A percentile compares a stretch with the other conserved stretches of the same genome.
Evolutionary conservation across 2,113 vertebrate species (phyloP).

Genomic region (Seriola dumerili): DNA sequence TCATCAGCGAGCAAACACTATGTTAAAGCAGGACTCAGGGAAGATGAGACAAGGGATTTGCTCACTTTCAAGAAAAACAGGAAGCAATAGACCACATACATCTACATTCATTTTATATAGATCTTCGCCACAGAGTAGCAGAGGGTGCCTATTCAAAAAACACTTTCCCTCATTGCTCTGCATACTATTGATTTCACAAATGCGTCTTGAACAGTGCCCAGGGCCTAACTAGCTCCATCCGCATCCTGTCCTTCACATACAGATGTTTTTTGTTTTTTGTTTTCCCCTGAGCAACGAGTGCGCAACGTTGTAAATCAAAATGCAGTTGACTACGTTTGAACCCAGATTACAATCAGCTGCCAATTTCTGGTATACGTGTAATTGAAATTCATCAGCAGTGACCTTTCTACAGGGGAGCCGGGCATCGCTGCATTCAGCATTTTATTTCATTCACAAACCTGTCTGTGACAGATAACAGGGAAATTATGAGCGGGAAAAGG

Average conservation of each 20-base stretch:
- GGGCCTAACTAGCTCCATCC: slow-evolving; percentile 7
- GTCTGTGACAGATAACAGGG: slow-evolving; percentile 50
- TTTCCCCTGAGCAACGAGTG: neutral
- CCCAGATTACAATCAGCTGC: slow-evolving; percentile 45
- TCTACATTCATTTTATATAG: neutral
- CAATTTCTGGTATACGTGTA: slow-evolving; percentile 22
- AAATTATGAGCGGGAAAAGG: slow-evolving; percentile 16
- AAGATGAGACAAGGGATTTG: neutral
- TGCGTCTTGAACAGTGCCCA: neutral
- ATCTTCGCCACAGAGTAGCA: neutral
- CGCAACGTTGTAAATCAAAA: slow-evolving; percentile 51
- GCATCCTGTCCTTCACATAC: slow-evolving; percentile 7
- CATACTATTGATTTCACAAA: slow-evolving; percentile 28
- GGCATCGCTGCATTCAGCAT: neutral
- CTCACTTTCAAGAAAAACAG: slow-evolving; percentile 42
- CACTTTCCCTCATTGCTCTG: slow-evolving; percentile 3
- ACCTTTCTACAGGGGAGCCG: slow-evolving; percentile 46
- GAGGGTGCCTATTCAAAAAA: neutral
- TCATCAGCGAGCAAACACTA: slow-evolving; percentile 56
- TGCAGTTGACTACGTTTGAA: slow-evolving; percentile 30
- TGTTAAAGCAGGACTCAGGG: neutral
- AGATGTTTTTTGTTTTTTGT: neutral
- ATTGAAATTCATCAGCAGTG: slow-evolving; percentile 49
- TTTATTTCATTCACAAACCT: slow-evolving; percentile 53
- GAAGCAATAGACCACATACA: slow-evolving; percentile 2